These are phyloP conservation scores for Dryoscopus gambensis DNA, from an alignment of 2,113 vertebrate species.

Conservation along the genomic window DNA sequence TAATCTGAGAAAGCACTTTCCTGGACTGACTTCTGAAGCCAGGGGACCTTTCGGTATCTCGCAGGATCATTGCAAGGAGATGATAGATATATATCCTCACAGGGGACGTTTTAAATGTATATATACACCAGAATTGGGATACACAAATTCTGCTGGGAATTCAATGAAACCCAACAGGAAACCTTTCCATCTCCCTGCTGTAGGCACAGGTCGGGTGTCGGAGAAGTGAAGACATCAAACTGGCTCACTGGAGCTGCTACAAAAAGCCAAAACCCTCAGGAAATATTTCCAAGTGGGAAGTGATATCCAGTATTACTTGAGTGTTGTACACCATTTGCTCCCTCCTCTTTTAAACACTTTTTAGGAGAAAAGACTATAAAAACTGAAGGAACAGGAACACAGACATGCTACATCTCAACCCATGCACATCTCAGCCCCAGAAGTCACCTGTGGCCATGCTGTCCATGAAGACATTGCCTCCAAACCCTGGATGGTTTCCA, in stretches of 20 bases:
- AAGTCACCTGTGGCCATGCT: rapidly evolving
- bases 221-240: neutral
- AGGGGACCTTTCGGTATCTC: neutral
- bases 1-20: neutral
- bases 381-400: neutral
- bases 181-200: neutral
- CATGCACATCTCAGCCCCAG: neutral
- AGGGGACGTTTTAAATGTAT: neutral
- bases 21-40: neutral
- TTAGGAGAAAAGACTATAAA: neutral
- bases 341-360: neutral
- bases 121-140: neutral
- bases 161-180: neutral
- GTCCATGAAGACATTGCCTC: neutral
- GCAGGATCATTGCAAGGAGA: neutral
- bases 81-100: neutral
- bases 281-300: neutral
- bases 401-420: neutral
- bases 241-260: neutral
- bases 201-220: rapidly evolving
- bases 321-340: neutral
- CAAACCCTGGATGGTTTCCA: neutral
- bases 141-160: neutral
- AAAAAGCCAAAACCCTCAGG: neutral
- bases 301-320: neutral